Base-by-base conservation (phyloP, 2,888 invertebrate species). In the Calliopum simillimum region DNA sequence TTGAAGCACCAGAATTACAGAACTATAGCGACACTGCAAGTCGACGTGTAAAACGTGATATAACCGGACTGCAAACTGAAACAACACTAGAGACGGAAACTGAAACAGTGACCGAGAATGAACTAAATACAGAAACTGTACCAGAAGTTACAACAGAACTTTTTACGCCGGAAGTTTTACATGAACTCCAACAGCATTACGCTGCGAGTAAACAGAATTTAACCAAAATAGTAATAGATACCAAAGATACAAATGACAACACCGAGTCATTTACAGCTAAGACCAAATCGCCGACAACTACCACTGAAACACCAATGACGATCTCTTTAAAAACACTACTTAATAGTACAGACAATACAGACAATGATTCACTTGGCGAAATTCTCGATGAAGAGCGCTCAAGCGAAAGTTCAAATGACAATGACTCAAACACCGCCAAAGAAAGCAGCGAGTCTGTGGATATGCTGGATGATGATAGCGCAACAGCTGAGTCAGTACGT, bases 401-500 rank as follows among this genome's bases (percentile, higher is more conserved):
- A 14, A 56, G 19, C 14, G 47, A 46, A 19, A 23, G 14, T 12
- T 43, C 43, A 4, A 33, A 8, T 25, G 19, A 63, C 41, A 73
- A 16, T 21, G 72, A 79, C 69, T 76, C 75, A 8, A 78, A 75
- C 33, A 73, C 69, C 6, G 76, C 77, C 3, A 74, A 75, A 5
- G 77, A 81, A 4, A 16, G 14, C 63, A 0, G 6, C 47, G 5
- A 33, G 43, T 49, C n/a, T 41, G 1, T 72, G 13, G 77, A 74
- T 2, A 25, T 25, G 8, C 73, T 71, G 5, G 69, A 46, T 25
- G 80, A 77, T 62, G 81, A 81, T 16, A 79, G 74, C 47, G 76
- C 74, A 3, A 73, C 70, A 0, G 83, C 76, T 14, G 85, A 84
- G 69, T 82, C 83, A 0, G 76, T 76, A 8, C 75, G 86, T 53